phyloP scores from a whole-genome alignment of 2,888 invertebrate genomes.

The Pardosa pseudoannulata region DNA sequence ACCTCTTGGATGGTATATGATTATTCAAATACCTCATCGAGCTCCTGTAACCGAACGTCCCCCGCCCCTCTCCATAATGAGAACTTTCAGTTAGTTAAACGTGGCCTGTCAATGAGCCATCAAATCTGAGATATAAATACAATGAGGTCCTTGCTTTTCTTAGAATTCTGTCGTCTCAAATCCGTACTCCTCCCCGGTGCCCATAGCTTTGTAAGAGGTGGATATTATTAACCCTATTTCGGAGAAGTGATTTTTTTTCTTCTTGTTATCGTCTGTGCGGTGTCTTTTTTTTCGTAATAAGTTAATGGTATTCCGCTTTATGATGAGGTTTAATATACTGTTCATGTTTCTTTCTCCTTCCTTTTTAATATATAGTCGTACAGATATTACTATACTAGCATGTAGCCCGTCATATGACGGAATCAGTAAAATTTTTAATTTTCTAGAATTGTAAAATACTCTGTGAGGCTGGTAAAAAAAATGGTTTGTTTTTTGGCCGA shows the following conservation, averaged over 20 bases:
- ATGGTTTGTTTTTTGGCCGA: no score
- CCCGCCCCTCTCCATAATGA: not conserved
- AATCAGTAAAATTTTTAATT: no score
- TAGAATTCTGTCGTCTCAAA: not conserved
- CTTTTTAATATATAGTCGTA: no score
- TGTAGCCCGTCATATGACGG: no score
- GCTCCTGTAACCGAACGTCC: not conserved
- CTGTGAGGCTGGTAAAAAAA: no score
- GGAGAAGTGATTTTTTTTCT: not conserved
- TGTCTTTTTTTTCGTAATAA: no score
- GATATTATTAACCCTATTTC: not conserved
- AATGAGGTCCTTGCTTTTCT: not conserved
- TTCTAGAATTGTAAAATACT: no score
- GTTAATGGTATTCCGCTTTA: no score
- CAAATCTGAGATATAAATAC: not conserved
- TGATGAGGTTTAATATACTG: no score
- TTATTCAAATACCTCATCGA: not conserved
- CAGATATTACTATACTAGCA: no score
- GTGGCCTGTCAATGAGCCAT: not conserved
- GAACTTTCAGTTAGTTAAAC: not conserved
- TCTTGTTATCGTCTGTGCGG: not conserved
- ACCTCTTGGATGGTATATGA: not conserved
- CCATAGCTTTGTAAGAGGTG: not conserved
- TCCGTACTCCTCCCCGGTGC: not conserved
- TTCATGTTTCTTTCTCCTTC: no score